Percentiles rank a stretch among this genome's conserved stretches.
Conservation (phyloP, 2,888 invertebrate genomes). For the Sclerodermus sp. region DNA sequence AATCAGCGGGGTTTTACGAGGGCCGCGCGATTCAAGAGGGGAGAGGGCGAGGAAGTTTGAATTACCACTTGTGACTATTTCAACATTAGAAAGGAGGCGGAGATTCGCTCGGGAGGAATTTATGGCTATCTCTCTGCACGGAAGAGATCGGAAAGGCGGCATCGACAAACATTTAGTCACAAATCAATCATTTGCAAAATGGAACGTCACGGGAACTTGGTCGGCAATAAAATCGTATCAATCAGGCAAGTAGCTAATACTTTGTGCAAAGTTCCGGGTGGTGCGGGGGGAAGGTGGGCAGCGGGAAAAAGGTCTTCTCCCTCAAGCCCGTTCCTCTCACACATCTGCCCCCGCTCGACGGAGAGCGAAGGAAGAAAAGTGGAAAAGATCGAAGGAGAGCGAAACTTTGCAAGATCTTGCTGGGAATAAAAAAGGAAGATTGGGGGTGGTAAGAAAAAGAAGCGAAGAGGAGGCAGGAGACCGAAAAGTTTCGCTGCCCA, state of each 20-base stretch:
- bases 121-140: too few species aligned
- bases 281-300: conserved; percentile 17
- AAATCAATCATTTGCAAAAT: conserved; percentile 38
- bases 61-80: too few species aligned
- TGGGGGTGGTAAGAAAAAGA: conserved; percentile 3
- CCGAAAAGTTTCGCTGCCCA: not conserved
- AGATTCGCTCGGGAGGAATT: too few species aligned
- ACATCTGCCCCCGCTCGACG: conserved; percentile 1
- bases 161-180: not conserved
- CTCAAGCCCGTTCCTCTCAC: conserved; percentile 15
- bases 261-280: not conserved
- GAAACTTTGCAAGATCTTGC: conserved; percentile 3
- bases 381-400: conserved; percentile 7
- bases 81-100: too few species aligned
- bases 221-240: conserved; percentile 46
- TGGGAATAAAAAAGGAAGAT: not conserved
- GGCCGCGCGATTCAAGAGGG: too few species aligned
- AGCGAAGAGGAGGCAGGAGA: not conserved
- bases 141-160: too few species aligned
- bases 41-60: too few species aligned
- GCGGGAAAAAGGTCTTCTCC: conserved; percentile 23
- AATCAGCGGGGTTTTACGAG: too few species aligned
- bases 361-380: conserved; percentile 10
- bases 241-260: conserved; percentile 27
- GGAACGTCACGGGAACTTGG: conserved; percentile 31